Base-by-base conservation (phyloP, 2,113 vertebrate genomes). In the Neofelis nebulosa region DNA sequence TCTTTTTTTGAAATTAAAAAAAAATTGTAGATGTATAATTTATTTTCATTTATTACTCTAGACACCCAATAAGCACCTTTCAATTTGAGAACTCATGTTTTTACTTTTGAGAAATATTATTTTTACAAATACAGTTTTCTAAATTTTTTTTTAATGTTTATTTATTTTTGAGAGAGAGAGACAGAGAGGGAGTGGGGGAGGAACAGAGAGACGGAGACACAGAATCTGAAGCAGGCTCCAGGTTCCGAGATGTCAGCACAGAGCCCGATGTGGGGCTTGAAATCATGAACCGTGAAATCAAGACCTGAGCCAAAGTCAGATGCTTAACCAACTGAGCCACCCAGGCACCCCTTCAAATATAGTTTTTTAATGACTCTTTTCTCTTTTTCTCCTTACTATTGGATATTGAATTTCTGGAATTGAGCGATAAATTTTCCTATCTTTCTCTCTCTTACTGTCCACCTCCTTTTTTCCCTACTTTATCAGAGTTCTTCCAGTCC, bases 401-500 rank as follows among this genome's bases (percentile, higher is more conserved):
- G 8, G 25, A 80, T 93, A 80, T 57, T 96, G 38, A 16, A 82
- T 79, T 69, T 71, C 78, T 89, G 31, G 33, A 73, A 89, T 6
- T 84, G 9, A 93, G 69, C 69, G 82, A 63, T 68, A 97, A 79
- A 71, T 68, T 74, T 94, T 95, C 48, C 36, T 95, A 38, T 68
- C 36, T 50, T 90, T 89, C 65, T 91, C n/a, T 78, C 38, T 63
- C 55, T 91, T 61, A 92, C 33, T 73, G 23, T 87, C 48, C n/a
- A 31, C n/a, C 48, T 93, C 41, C 78, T 76, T 45, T 71, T 31
- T 41, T 27, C 7, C 41, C 52, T 83, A 74, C 19, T 83, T 57
- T 79, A 92, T 10, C 80, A 95, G 18, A 82, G 36, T 52, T 95
- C 74, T 93, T 95, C 33, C 14, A 93, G 79, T 86, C 33, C n/a